Evolutionary conservation across 2,797 vertebrate species (phyloP).

Genomic region (Florisuga fusca): DNA sequence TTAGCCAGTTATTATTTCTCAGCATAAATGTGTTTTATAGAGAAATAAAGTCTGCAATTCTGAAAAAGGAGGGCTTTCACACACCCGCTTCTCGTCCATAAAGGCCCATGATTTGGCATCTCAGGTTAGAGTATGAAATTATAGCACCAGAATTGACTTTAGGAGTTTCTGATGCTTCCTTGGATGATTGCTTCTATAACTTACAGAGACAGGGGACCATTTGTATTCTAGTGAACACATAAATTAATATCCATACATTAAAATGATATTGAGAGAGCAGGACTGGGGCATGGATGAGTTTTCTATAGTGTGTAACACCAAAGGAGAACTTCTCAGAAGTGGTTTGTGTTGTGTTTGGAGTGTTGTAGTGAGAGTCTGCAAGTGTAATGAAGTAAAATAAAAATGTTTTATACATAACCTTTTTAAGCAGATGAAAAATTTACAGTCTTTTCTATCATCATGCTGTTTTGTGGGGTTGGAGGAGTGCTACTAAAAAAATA

Average conservation of each 20-base stretch:
- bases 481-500: conserved; percentile 33
- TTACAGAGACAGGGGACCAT: conserved; percentile 79
- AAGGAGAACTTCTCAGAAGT: not conserved
- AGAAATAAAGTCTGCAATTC: conserved; percentile 80
- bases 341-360: not conserved
- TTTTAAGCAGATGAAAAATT: conserved; percentile 28
- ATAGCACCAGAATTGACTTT: conserved; percentile 83
- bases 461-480: not conserved
- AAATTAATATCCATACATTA: conserved; percentile 83
- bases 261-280: conserved; percentile 62
- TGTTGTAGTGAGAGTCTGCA: not conserved
- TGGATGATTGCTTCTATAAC: conserved; percentile 84
- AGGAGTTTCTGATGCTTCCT: conserved; percentile 80
- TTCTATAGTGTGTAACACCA: conserved; percentile 32
- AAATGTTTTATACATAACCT: not conserved
- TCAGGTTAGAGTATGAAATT: conserved; percentile 81
- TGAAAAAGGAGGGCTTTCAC: conserved; percentile 75
- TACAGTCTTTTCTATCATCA: not conserved
- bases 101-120: conserved; percentile 79
- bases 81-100: conserved; percentile 75
- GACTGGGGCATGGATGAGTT: conserved; percentile 54
- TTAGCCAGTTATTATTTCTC: conserved; percentile 73
- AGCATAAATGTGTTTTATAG: conserved; percentile 81
- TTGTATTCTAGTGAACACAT: conserved; percentile 81
- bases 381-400: conserved; percentile 37